phyloP scores from a whole-genome alignment of 2,888 invertebrate genomes.

The Limnephilus auricula region DNA sequence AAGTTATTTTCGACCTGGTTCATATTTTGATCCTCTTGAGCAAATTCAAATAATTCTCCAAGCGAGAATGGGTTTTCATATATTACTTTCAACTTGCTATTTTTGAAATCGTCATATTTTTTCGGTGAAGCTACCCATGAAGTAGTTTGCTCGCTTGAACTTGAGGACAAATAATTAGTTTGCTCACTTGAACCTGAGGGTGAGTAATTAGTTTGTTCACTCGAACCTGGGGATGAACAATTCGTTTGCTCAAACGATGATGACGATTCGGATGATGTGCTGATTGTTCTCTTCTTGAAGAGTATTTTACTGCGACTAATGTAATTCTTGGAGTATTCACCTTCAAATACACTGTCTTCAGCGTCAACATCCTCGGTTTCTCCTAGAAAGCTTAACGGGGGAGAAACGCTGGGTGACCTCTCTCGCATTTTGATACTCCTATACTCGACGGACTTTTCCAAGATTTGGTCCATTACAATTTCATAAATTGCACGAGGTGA shows the following conservation, averaged over 20 bases:
- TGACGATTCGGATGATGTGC: neutral
- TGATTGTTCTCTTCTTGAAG: neutral
- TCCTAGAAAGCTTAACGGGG: neutral
- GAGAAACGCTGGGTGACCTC: neutral
- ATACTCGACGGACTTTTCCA: neutral
- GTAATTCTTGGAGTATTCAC: neutral
- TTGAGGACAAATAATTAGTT: neutral
- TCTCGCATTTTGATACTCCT: neutral
- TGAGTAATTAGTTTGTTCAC: neutral
- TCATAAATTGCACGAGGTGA: neutral
- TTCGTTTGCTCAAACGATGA: neutral
- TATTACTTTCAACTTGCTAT: neutral
- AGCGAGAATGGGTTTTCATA: neutral
- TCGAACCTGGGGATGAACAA: neutral
- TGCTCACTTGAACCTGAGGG: neutral
- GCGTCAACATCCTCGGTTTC: neutral
- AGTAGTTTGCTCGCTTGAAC: neutral
- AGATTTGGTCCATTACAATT: neutral
- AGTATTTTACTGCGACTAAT: neutral
- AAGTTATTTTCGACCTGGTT: neutral
- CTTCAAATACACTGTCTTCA: neutral
- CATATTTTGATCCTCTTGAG: neutral
- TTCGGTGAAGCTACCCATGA: neutral
- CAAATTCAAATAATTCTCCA: neutral
- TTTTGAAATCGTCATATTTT: neutral